Percentiles rank a stretch among this genome's conserved stretches.
phyloP scores from a whole-genome alignment of 2,113 vertebrate species.

The Penelope pileata region DNA sequence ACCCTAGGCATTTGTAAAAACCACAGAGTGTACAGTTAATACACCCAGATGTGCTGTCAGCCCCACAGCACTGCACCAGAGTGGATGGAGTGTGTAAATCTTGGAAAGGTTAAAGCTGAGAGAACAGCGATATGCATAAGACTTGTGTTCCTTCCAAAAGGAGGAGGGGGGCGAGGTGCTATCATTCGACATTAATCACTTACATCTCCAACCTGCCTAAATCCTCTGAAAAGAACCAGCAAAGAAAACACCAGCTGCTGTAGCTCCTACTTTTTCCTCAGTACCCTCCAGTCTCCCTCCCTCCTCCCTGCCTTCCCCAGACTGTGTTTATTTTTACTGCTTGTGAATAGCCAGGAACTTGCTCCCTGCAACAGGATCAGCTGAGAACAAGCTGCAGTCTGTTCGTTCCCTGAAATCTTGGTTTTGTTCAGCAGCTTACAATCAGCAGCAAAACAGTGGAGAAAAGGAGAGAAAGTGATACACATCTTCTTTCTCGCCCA shows the following conservation, averaged over 20 bases:
- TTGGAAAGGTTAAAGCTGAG: slow-evolving; percentile 56
- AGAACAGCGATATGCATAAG: slow-evolving; percentile 46
- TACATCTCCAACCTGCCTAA: slow-evolving; percentile 68
- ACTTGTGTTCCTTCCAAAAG: slow-evolving; percentile 56
- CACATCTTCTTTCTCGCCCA: neutral
- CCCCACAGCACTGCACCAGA: neutral
- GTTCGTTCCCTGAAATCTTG: slow-evolving; percentile 52
- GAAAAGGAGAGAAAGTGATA: slow-evolving; percentile 49
- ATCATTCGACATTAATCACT: slow-evolving; percentile 71
- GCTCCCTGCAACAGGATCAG: slow-evolving; percentile 66
- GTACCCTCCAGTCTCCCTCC: slow-evolving; percentile 40
- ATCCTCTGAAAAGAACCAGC: slow-evolving; percentile 71
- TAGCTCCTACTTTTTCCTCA: slow-evolving; percentile 62
- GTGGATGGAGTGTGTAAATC: slow-evolving; percentile 56
- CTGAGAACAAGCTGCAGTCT: slow-evolving; percentile 70
- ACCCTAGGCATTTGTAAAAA: slow-evolving; percentile 37
- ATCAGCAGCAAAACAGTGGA: slow-evolving; percentile 41
- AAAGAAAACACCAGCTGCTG: slow-evolving; percentile 75
- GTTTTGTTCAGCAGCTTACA: slow-evolving; percentile 54
- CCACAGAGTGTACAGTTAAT: slow-evolving; percentile 59
- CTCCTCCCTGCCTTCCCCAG: slow-evolving; percentile 52
- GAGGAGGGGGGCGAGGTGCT: slow-evolving; percentile 57
- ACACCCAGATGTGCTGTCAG: slow-evolving; percentile 67
- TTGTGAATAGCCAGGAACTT: slow-evolving; percentile 68
- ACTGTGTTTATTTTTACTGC: slow-evolving; percentile 74